A percentile compares a stretch with the other conserved stretches of the same genome.
Evolutionary conservation across 2,113 vertebrate species (phyloP).

Genomic region (Notarius lentiginosus): DNA sequence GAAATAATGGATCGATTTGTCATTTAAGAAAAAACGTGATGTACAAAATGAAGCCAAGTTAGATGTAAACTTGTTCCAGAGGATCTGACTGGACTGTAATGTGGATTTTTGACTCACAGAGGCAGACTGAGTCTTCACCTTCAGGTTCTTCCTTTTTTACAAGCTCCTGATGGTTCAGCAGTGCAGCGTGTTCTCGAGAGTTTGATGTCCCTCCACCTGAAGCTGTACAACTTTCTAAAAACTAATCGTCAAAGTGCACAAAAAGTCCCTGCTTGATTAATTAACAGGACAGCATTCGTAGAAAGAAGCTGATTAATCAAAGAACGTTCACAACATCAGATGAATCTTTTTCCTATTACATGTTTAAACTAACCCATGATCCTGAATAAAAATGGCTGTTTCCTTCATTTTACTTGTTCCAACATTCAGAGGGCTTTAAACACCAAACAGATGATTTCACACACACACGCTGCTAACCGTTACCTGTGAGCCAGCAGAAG

Average conservation of each 20-base stretch:
- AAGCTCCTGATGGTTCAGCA: background rate
- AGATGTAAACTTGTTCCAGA: background rate
- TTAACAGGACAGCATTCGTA: background rate
- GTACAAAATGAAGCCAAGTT: background rate
- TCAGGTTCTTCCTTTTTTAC: background rate
- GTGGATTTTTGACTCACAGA: background rate
- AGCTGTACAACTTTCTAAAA: background rate
- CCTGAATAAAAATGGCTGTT: background rate
- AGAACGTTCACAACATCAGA: background rate
- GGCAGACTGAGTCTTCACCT: background rate
- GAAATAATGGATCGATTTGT: background rate
- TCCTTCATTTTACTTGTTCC: background rate
- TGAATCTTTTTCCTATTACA: background rate
- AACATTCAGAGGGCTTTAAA: background rate
- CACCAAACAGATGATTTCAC: background rate
- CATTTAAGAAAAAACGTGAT: background rate
- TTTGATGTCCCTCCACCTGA: background rate
- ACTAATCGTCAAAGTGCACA: background rate
- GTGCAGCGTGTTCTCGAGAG: background rate
- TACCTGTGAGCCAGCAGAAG: background rate
- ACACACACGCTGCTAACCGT: background rate
- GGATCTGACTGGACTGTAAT: background rate
- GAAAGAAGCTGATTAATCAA: background rate
- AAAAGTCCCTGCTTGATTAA: background rate
- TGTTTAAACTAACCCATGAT: background rate